Conservation (phyloP, 2,888 invertebrate genomes). For the Capitulum mitella region DNA sequence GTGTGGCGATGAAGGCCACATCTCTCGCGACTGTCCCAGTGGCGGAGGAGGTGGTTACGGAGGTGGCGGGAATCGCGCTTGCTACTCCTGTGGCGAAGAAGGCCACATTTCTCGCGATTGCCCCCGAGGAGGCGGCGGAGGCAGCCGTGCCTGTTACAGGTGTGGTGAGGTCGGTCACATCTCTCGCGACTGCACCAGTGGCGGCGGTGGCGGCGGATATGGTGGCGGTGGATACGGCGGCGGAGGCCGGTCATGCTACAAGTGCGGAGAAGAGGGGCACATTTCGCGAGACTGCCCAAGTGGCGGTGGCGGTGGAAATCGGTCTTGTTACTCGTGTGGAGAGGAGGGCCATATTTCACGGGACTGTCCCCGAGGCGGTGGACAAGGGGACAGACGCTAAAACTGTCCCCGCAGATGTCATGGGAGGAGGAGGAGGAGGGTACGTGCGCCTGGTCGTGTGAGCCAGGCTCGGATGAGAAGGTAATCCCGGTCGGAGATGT, state of each 20-base stretch:
- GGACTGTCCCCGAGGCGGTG: neutral
- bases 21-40: neutral
- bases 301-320: neutral
- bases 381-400: neutral
- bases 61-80: neutral
- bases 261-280: neutral
- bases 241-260: neutral
- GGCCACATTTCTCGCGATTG: conserved; percentile 4
- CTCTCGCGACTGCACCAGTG: neutral
- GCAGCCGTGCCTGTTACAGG: neutral
- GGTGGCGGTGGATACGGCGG: neutral
- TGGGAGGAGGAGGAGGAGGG: too few species aligned
- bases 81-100: neutral
- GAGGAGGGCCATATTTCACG: conserved; percentile 1
- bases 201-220: neutral
- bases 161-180: neutral
- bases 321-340: neutral
- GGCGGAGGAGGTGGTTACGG: neutral
- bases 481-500: too few species aligned
- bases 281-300: conserved; percentile 3
- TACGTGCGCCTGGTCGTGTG: too few species aligned
- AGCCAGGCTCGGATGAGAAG: too few species aligned
- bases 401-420: too few species aligned
- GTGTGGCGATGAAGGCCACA: conserved; percentile 17
- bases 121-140: neutral